phyloP scores from a whole-genome alignment of 2,888 invertebrate genomes.

The Lacanobia wlatinum region DNA sequence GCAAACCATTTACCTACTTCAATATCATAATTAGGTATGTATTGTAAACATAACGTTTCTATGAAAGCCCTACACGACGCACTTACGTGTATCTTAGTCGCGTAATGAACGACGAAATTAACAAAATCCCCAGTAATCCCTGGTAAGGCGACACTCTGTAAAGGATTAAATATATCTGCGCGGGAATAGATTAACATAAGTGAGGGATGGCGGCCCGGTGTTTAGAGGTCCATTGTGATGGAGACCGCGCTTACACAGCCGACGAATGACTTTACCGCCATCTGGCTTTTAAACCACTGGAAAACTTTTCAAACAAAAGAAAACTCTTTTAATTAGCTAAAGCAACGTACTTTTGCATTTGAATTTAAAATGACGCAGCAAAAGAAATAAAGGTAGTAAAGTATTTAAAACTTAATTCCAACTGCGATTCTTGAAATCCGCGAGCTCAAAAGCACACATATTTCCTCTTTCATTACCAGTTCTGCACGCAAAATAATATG shows the following conservation, averaged over 20 bases:
- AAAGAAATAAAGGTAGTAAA: background rate
- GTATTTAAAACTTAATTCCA: conserved; percentile 9
- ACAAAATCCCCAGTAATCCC: conserved; percentile 70
- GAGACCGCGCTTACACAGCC: conserved; percentile 15
- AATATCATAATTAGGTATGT: background rate
- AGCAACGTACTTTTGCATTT: conserved; percentile 2
- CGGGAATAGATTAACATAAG: conserved; percentile 69
- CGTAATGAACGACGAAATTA: conserved; percentile 73
- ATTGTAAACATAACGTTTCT: conserved; percentile 19
- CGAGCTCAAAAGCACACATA: conserved; percentile 13
- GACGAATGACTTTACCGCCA: conserved; percentile 18
- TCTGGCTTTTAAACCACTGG: conserved; percentile 1
- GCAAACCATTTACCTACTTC: background rate
- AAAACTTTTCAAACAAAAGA: conserved; percentile 19
- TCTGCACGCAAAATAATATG: conserved; percentile 45
- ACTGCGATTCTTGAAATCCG: conserved; percentile 11
- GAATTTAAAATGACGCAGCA: conserved; percentile 12
- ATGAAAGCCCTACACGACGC: conserved; percentile 54
- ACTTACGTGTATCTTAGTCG: conserved; percentile 55
- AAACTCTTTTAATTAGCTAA: conserved; percentile 17
- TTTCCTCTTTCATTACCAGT: conserved; percentile 35
- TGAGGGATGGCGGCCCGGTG: conserved; percentile 59
- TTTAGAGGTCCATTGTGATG: conserved; percentile 46
- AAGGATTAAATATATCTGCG: conserved; percentile 64
- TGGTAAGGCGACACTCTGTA: conserved; percentile 65